phyloP scores from a whole-genome alignment of 2,888 invertebrate genomes.

The Octonoba sinensis region DNA sequence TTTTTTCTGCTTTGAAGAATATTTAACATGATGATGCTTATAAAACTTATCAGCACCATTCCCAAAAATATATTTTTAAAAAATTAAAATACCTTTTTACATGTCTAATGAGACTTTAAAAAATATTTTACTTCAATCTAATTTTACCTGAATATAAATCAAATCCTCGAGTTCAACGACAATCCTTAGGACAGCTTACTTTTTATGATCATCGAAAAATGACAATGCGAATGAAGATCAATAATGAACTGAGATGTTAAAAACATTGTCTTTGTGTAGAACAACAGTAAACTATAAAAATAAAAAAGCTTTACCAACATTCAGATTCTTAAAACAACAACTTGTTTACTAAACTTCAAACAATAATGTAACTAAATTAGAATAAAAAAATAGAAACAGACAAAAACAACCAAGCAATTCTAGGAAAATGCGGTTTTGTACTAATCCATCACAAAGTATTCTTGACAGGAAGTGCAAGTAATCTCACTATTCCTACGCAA shows the following conservation, averaged over 20 bases:
- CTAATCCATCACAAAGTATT: constrained; percentile 54
- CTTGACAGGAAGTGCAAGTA: constrained; percentile 40
- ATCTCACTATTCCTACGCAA: constrained; percentile 39
- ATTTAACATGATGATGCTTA: too few species aligned
- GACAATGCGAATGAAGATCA: constrained; percentile 26
- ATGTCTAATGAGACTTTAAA: too few species aligned
- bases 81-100: too few species aligned
- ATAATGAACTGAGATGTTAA: constrained; percentile 24
- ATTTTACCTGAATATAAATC: too few species aligned
- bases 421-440: constrained; percentile 56
- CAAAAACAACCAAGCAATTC: constrained; percentile 35
- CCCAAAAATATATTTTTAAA: too few species aligned
- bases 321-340: constrained; percentile 44
- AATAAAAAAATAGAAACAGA: constrained; percentile 27
- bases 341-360: constrained; percentile 18
- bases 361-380: constrained; percentile 19
- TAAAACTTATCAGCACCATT: too few species aligned
- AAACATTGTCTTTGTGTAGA: constrained; percentile 38
- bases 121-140: too few species aligned
- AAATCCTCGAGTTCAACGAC: too few species aligned
- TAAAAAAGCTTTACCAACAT: constrained; percentile 61
- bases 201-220: too few species aligned
- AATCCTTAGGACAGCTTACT: too few species aligned
- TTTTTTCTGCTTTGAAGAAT: too few species aligned
- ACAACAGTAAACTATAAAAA: constrained; percentile 61